Percentiles rank a stretch among this genome's conserved stretches.
These are phyloP conservation scores for Geophilus truncorum DNA, from an alignment of 2,888 invertebrate genomes.

Conservation along the genomic window DNA sequence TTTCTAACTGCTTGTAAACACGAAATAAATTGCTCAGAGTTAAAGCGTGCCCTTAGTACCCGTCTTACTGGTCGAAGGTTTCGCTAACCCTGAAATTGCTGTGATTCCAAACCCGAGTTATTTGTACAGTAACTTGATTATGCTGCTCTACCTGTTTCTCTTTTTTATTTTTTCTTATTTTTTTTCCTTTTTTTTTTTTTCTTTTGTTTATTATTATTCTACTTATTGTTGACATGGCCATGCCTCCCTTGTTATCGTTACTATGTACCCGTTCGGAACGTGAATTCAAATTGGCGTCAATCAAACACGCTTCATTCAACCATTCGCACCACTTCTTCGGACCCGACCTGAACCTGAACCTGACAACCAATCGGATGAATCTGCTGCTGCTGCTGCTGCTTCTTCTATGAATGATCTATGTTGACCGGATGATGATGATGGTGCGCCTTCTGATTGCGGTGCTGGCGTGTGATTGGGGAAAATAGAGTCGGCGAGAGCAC, in stretches of 20 bases:
- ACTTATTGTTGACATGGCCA: conserved; percentile 38
- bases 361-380: background rate
- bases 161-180: background rate
- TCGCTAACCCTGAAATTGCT: background rate
- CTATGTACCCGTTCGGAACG: conserved; percentile 37
- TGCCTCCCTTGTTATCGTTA: conserved; percentile 39
- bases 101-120: background rate
- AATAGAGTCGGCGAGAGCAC: conserved; percentile 52
- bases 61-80: background rate
- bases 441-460: background rate
- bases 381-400: background rate
- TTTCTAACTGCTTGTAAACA: too few relatives aligned
- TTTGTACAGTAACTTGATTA: background rate
- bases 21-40: too few relatives aligned
- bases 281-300: conserved; percentile 34
- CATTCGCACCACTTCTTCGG: conserved; percentile 29
- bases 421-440: conserved; percentile 34
- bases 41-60: too few relatives aligned
- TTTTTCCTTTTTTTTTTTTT: background rate
- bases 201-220: conserved; percentile 32
- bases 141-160: conserved; percentile 9
- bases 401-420: background rate
- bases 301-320: conserved; percentile 37
- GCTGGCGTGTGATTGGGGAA: conserved; percentile 34
- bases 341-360: background rate